A percentile compares a stretch with the other conserved stretches of the same genome.
These are phyloP conservation scores for Microplitis deprimator DNA, from an alignment of 2,888 invertebrate genomes.

Conservation along the genomic window DNA sequence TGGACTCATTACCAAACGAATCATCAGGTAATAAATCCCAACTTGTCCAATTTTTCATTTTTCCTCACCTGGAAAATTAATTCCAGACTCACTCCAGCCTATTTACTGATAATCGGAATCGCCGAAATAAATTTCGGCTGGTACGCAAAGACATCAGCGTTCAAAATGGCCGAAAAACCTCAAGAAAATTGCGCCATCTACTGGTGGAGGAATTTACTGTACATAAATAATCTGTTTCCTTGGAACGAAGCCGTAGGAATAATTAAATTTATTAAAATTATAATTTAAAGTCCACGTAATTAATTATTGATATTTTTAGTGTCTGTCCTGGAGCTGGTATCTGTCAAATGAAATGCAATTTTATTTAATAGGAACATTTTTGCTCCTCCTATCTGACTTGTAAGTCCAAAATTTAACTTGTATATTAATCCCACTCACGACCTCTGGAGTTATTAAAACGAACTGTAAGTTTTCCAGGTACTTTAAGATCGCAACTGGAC, in stretches of 20 bases:
- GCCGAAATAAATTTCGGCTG: constrained; percentile 68
- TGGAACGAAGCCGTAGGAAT: constrained; percentile 67
- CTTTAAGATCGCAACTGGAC: constrained; percentile 63
- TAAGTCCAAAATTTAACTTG: constrained; percentile 25
- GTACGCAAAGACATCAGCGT: constrained; percentile 67
- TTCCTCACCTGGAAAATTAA: neutral
- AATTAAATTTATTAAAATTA: neutral
- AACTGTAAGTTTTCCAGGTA: constrained; percentile 61
- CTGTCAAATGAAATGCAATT: constrained; percentile 73
- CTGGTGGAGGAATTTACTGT: constrained; percentile 74
- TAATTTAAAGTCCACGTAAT: neutral
- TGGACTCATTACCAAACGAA: constrained; percentile 64
- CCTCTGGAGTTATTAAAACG: neutral
- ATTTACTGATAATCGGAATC: constrained; percentile 70
- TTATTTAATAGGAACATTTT: constrained; percentile 66
- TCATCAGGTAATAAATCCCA: constrained; percentile 65
- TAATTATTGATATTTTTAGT: constrained; percentile 59
- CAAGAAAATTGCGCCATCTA: constrained; percentile 71
- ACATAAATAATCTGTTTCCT: constrained; percentile 72
- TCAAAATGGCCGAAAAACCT: constrained; percentile 66
- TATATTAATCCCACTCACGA: neutral
- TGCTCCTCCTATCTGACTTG: constrained; percentile 68
- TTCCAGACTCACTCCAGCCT: constrained; percentile 72
- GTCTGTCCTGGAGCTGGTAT: constrained; percentile 74
- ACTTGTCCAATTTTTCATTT: no score